Evolutionary conservation across 2,113 vertebrate genomes (phyloP).

Genomic region (Eleginops maclovinus): DNA sequence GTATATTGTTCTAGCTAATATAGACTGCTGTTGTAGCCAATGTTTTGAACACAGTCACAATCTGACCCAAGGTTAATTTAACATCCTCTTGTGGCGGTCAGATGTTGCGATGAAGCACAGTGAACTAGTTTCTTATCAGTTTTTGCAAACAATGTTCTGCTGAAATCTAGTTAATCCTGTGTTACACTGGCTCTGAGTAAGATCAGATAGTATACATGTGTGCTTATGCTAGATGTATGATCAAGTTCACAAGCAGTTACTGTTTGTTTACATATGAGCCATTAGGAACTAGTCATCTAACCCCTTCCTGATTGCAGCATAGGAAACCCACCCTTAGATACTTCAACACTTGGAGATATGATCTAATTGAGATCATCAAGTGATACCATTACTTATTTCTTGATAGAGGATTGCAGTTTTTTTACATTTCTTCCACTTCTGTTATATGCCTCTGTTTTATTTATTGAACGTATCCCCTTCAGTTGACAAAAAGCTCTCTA

Average conservation of each 20-base stretch:
- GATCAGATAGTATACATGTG: conserved; percentile 46
- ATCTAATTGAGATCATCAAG: not conserved
- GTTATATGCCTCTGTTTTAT: not conserved
- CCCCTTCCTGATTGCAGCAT: not conserved
- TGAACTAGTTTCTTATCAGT: conserved; percentile 55
- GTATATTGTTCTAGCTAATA: conserved; percentile 25
- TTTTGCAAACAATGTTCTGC: conserved; percentile 59
- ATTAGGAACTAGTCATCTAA: conserved; percentile 36
- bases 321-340: not conserved
- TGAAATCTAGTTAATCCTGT: conserved; percentile 47
- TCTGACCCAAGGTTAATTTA: conserved; percentile 41
- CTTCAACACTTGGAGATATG: not conserved
- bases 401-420: not conserved
- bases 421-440: not conserved
- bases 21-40: conserved; percentile 29
- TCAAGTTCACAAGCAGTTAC: conserved; percentile 24
- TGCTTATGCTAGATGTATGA: conserved; percentile 21
- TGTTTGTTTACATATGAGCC: conserved; percentile 40
- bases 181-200: conserved; percentile 53
- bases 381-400: not conserved
- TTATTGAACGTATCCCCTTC: not conserved
- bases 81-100: conserved; percentile 56
- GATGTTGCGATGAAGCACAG: conserved; percentile 56
- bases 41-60: conserved; percentile 43
- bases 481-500: not conserved